A percentile compares a stretch with the other conserved stretches of the same genome.
Evolutionary conservation across 2,113 vertebrate genomes (phyloP).

Genomic region (Canis aureus): DNA sequence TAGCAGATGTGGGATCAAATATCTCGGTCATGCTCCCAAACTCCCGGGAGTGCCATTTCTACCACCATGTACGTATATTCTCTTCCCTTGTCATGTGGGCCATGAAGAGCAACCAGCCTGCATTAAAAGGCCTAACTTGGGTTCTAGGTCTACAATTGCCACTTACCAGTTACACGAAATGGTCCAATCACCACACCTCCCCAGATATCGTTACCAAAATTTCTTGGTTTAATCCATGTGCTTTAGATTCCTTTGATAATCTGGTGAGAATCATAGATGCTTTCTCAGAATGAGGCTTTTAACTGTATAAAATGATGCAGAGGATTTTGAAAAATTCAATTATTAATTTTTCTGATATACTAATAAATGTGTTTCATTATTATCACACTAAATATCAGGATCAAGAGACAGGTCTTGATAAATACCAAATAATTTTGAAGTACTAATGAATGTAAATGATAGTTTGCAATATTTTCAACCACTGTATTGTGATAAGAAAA

Average conservation of each 20-base stretch:
- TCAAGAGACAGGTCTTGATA: not conserved
- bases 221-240: not conserved
- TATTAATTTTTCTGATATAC: not conserved
- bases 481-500: not conserved
- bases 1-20: not conserved
- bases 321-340: not conserved
- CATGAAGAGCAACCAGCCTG: not conserved
- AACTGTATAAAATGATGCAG: not conserved
- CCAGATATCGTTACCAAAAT: not conserved
- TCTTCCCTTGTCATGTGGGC: not conserved
- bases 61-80: accelerated
- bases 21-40: not conserved
- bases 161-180: not conserved
- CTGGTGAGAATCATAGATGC: not conserved
- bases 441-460: not conserved
- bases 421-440: conserved; percentile 26
- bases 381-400: not conserved
- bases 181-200: not conserved
- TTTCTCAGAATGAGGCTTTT: not conserved
- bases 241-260: not conserved
- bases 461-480: not conserved
- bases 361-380: not conserved
- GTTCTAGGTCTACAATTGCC: not conserved
- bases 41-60: not conserved
- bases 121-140: not conserved